phyloP scores from a whole-genome alignment of 2,797 vertebrate species.

The Acipenser oxyrinchus region DNA sequence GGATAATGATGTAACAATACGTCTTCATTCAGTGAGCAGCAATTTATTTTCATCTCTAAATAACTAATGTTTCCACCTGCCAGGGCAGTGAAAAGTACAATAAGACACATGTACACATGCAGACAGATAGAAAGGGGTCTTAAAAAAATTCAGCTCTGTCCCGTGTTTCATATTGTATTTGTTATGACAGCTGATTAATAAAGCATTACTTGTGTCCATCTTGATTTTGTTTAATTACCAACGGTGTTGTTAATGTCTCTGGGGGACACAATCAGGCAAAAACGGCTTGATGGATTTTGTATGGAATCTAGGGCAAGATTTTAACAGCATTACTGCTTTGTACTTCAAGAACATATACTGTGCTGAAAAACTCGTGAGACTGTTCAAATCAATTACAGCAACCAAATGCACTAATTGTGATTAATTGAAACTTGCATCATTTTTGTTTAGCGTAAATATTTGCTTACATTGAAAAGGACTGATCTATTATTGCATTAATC shows the following conservation, averaged over 20 bases:
- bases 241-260: conserved; percentile 16
- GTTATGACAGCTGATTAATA: background rate
- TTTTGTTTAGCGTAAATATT: no score
- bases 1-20: background rate
- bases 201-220: conserved; percentile 11
- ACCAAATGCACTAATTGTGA: background rate
- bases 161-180: no score
- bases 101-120: background rate
- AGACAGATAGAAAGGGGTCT: conserved; percentile 3
- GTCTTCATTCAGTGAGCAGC: conserved; percentile 7
- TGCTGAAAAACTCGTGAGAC: background rate
- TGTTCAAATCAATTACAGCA: background rate
- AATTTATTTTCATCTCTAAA: conserved; percentile 3
- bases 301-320: conserved; percentile 29
- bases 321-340: conserved; percentile 29
- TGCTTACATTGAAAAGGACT: no score
- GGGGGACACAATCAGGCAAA: conserved; percentile 4
- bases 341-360: conserved; percentile 6
- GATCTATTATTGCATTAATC: no score
- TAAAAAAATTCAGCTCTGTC: no score
- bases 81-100: background rate
- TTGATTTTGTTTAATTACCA: conserved; percentile 27
- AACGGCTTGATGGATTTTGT: conserved; percentile 30
- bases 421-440: background rate
- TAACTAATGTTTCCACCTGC: conserved; percentile 9